Evolutionary conservation across 2,888 invertebrate species (phyloP).

Genomic region (Ophioninae sp.): DNA sequence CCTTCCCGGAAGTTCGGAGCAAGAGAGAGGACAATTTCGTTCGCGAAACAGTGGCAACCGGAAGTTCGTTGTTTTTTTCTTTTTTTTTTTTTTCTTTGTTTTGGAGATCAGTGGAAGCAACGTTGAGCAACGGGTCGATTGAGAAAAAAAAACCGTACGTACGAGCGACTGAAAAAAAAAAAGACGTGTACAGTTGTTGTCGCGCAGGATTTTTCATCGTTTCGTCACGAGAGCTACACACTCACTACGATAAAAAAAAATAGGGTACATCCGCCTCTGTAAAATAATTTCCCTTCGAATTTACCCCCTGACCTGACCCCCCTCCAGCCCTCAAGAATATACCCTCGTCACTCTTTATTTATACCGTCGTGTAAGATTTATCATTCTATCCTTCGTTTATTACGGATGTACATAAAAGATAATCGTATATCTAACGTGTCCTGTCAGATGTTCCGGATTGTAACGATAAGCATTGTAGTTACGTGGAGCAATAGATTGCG

Average conservation of each 20-base stretch:
- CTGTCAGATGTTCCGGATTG: constrained; percentile 45
- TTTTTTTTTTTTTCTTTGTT: too few relatives aligned
- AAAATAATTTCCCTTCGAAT: constrained; percentile 66
- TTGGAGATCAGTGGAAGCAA: background rate
- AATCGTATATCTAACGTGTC: constrained; percentile 37
- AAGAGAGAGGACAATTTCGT: too few relatives aligned
- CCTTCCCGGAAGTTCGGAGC: background rate
- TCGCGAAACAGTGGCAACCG: too few relatives aligned
- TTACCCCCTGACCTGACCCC: background rate
- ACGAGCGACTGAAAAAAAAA: background rate
- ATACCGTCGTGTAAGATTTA: constrained; percentile 49
- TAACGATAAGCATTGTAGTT: constrained; percentile 44
- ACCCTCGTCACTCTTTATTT: constrained; percentile 64
- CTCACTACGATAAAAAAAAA: constrained; percentile 41
- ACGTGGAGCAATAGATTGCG: constrained; percentile 47
- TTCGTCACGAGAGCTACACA: constrained; percentile 49
- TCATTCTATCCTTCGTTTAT: constrained; percentile 5
- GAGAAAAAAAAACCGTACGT: constrained; percentile 19
- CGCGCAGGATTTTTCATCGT: constrained; percentile 26
- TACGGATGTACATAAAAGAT: constrained; percentile 69
- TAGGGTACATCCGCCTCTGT: constrained; percentile 64
- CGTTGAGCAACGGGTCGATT: background rate
- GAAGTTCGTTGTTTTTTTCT: too few relatives aligned
- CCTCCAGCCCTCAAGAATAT: too few relatives aligned
- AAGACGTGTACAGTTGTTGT: constrained; percentile 23